A percentile compares a stretch with the other conserved stretches of the same genome.
These are phyloP conservation scores for Blennius ocellaris DNA, from an alignment of 2,113 vertebrate species.

Conservation along the genomic window DNA sequence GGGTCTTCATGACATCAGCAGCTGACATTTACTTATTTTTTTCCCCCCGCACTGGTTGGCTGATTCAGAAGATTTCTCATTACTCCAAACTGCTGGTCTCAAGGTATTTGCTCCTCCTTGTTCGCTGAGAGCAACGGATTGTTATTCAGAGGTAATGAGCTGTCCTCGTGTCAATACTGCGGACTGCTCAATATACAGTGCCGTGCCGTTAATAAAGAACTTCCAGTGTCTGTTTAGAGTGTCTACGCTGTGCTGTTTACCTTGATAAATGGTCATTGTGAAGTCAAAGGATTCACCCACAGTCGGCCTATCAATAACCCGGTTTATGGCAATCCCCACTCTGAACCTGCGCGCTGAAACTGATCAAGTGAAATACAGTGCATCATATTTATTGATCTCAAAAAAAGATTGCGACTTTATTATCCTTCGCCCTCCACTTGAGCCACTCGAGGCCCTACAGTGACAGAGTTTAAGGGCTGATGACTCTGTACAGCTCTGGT, in stretches of 20 bases:
- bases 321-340: background rate
- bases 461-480: constrained; percentile 56
- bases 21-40: too few species aligned
- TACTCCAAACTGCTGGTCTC: background rate
- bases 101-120: background rate
- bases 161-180: background rate
- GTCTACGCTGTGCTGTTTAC: constrained; percentile 9
- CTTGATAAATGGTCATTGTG: constrained; percentile 3
- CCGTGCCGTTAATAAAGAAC: background rate
- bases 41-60: too few species aligned
- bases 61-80: background rate
- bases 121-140: background rate
- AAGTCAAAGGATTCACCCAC: constrained; percentile 1
- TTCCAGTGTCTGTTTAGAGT: background rate
- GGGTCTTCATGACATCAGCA: too few species aligned
- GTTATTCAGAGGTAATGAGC: constrained; percentile 20
- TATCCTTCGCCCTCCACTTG: background rate
- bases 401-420: constrained; percentile 2
- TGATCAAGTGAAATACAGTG: background rate
- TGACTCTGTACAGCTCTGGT: constrained; percentile 64
- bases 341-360: background rate
- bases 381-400: background rate
- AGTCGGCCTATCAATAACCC: background rate
- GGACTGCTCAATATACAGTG: background rate
- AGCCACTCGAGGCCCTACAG: constrained; percentile 18